Evolutionary conservation across 2,888 invertebrate species (phyloP).

Genomic region (Bhutanitis thaidina): DNA sequence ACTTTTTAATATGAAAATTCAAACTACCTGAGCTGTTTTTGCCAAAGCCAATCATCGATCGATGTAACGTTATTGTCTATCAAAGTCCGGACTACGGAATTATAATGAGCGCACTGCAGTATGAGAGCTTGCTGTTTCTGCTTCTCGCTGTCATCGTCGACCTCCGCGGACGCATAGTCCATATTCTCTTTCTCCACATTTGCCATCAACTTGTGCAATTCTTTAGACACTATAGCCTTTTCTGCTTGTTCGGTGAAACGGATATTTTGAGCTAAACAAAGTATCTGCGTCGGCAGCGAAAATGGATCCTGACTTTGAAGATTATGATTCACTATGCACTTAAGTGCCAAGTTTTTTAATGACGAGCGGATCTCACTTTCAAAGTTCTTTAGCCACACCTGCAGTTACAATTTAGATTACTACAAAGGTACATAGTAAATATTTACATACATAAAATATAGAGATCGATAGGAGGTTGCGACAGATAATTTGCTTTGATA

Average conservation of each 20-base stretch:
- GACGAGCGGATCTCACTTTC: constrained; percentile 88
- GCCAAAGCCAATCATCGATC: constrained; percentile 94
- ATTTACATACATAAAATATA: neutral
- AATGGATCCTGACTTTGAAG: constrained; percentile 71
- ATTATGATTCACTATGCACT: constrained; percentile 70
- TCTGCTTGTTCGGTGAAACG: constrained; percentile 92
- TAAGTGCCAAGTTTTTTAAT: constrained; percentile 83
- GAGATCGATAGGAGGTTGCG: too few relatives aligned
- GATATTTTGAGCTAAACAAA: constrained; percentile 92
- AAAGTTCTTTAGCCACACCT: constrained; percentile 89
- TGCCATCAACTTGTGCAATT: constrained; percentile 75
- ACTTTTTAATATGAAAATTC: too few relatives aligned
- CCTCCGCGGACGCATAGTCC: constrained; percentile 72
- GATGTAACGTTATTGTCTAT: constrained; percentile 84
- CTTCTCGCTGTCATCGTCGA: constrained; percentile 82
- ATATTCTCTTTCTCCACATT: constrained; percentile 74
- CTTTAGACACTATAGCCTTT: constrained; percentile 85
- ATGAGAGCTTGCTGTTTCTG: constrained; percentile 95
- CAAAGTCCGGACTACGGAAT: constrained; percentile 89
- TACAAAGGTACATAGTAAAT: neutral
- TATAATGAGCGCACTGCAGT: constrained; percentile 95
- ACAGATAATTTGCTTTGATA: too few relatives aligned
- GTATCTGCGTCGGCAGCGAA: constrained; percentile 85
- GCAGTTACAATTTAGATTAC: constrained; percentile 17
- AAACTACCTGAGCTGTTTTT: constrained; percentile 90